These are phyloP conservation scores for Microcebus lehilahytsara DNA, from an alignment of 2,113 vertebrate genomes.

Conservation along the genomic window DNA sequence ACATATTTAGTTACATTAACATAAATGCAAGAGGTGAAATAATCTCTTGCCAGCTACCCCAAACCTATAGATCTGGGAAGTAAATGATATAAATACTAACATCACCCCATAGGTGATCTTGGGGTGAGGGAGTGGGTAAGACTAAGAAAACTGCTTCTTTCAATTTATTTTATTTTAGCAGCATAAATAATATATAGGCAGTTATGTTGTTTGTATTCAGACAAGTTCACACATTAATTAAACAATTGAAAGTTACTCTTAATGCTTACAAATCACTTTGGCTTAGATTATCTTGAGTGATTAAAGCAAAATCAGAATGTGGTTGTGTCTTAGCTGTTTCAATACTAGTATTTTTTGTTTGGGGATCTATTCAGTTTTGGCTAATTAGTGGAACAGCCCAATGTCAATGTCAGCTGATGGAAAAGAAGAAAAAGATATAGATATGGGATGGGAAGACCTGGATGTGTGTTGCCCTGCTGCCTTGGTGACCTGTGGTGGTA, in stretches of 20 bases:
- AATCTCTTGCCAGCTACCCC: neutral
- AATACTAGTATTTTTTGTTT: neutral
- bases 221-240: neutral
- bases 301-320: neutral
- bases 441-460: neutral
- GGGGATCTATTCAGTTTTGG: neutral
- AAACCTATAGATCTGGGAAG: neutral
- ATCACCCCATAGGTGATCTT: neutral
- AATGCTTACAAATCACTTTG: neutral
- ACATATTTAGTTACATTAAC: neutral
- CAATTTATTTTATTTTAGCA: neutral
- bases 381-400: neutral
- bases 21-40: neutral
- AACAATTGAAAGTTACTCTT: neutral
- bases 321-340: neutral
- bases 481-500: neutral
- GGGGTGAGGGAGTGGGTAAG: fast-evolving
- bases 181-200: neutral
- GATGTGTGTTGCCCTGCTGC: neutral
- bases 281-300: neutral
- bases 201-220: neutral
- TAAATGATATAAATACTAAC: neutral
- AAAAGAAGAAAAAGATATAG: neutral
- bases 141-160: neutral
- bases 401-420: neutral